Evolutionary conservation across 2,113 vertebrate genomes (phyloP).

Genomic region (Phylloscopus trochiloides): DNA sequence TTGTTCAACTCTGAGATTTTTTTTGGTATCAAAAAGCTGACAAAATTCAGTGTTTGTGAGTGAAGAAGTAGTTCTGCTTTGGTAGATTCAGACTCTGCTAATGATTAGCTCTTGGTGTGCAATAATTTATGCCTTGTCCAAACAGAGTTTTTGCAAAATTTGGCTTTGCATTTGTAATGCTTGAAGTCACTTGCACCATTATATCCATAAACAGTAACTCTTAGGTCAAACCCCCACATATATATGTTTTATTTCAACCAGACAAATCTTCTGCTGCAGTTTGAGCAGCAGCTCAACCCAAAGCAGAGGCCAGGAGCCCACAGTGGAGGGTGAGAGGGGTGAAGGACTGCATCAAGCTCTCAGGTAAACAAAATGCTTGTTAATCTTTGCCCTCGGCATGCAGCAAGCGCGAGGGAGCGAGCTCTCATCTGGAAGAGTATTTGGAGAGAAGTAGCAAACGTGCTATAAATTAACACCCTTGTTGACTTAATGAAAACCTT

Average conservation of each 20-base stretch:
- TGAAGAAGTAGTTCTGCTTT: background rate
- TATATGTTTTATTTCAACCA: background rate
- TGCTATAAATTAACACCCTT: slow-evolving; percentile 23
- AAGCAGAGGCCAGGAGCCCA: background rate
- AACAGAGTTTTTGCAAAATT: background rate
- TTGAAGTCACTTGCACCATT: background rate
- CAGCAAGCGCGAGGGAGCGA: background rate
- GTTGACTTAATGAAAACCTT: slow-evolving; percentile 31
- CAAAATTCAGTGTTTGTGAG: background rate
- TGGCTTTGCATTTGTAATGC: background rate
- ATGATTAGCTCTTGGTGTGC: background rate
- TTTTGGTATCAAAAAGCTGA: background rate
- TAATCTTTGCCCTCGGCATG: background rate
- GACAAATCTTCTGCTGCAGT: background rate
- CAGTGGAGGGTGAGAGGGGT: background rate
- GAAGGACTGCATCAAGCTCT: background rate
- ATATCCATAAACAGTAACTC: background rate
- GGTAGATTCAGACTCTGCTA: background rate
- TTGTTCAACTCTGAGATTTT: background rate
- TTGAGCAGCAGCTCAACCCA: background rate
- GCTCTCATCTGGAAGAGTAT: background rate
- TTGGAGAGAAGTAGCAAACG: background rate
- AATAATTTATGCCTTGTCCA: background rate
- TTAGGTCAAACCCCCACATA: background rate
- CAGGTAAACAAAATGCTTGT: background rate